Base-by-base conservation (phyloP, 2,888 invertebrate species). In the Synanthedon myopaeformis region DNA sequence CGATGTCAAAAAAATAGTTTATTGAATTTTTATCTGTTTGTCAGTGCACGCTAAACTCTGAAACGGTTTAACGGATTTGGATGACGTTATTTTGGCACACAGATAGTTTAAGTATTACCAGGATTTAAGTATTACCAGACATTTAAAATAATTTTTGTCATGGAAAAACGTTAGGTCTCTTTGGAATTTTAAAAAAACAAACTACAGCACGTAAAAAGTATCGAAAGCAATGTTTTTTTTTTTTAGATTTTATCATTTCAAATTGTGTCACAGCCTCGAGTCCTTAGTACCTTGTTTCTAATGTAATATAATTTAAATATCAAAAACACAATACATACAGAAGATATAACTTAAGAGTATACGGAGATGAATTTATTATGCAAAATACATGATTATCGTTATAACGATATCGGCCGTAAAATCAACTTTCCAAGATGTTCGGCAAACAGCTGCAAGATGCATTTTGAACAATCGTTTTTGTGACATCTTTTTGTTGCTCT, bases 371-470 rank as follows among this genome's bases (percentile, higher is more conserved):
- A 23, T 41, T 54, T 54, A 52, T 52, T 53, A 56, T 56, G 56
- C 45, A 45, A 45, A 35, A 45, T 45, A 45, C 13, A 13, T 45
- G 14, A 45, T 35, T 35, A 35, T 35, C 35, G 35, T 35, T 8
- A 28, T 35, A 35, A 35, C 35, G 35, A 35, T 35, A 35, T 51
- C 42, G 54, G 41, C 49, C 23, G 23, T 52, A 49, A 12, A 13
- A 56, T 58, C 57, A 60, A 62, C 59, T 62, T 63, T 64, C 61
- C 56, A 63, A 65, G 59, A 57, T 57, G 60, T 59, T 58, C 56
- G 55, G 57, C 58, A 55, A 60, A 61, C 69, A 69, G 69, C 64
- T 69, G 69, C 54, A 57, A 61, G 56, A 59, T 60, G 62, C 42
- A 56, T 62, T 63, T 60, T 58, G 59, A 59, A 58, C 55, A 35